Conservation (phyloP, 2,797 vertebrate genomes). For the Clamator glandarius region DNA sequence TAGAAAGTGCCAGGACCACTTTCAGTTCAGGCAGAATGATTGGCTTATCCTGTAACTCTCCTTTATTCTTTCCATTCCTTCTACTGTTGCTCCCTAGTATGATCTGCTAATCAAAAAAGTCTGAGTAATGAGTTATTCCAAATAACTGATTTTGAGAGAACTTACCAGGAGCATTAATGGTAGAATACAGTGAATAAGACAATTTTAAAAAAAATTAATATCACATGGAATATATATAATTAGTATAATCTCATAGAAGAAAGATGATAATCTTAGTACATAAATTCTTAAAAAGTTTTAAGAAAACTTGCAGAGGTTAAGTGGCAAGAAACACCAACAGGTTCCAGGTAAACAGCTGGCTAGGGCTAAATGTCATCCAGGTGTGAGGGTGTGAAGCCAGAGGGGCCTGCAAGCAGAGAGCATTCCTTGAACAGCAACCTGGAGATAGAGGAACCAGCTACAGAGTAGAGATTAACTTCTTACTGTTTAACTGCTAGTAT, state of each 20-base stretch:
- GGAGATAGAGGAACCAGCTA: not conserved
- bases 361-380: not conserved
- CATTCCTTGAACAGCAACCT: not conserved
- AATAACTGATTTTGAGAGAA: not conserved
- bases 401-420: not conserved
- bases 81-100: not conserved
- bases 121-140: not conserved
- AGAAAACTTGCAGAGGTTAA: not conserved
- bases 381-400: not conserved
- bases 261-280: not conserved
- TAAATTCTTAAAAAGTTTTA: not conserved
- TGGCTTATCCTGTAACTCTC: not conserved
- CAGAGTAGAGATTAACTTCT: not conserved
- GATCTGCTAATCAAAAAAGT: slow-evolving; percentile 12
- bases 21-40: not conserved
- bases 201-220: not conserved
- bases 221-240: not conserved
- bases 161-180: not conserved
- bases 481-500: not conserved
- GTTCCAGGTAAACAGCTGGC: not conserved
- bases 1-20: not conserved
- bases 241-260: not conserved
- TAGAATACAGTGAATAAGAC: not conserved
- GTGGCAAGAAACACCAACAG: not conserved
- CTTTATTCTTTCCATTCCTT: slow-evolving; percentile 33